These are phyloP conservation scores for Apostichopus parvimensis DNA, from an alignment of 35 echinoderm and acorn worm species.

Conservation along the genomic window DNA sequence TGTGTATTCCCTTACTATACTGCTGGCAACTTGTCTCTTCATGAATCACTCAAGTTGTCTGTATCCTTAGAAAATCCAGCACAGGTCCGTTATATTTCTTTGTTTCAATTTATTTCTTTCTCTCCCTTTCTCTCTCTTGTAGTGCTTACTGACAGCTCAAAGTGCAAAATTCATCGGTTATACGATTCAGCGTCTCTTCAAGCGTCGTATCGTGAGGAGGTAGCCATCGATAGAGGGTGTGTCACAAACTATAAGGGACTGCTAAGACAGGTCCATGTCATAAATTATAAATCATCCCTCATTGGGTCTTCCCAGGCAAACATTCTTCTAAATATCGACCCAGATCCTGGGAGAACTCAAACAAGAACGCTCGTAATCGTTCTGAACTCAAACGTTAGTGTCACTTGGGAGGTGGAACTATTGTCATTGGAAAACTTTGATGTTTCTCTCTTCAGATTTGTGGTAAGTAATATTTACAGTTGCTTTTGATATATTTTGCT, in stretches of 20 bases:
- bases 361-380: conserved; percentile 23
- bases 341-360: neutral
- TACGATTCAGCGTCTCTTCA: conserved; percentile 29
- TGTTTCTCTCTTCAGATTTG: conserved; percentile 29
- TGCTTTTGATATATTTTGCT: too few species aligned
- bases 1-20: too few species aligned
- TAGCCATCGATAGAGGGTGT: neutral
- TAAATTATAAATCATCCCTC: conserved; percentile 23
- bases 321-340: conserved; percentile 29
- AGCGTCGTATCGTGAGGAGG: conserved; percentile 10
- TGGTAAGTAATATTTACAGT: conserved; percentile 4
- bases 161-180: neutral
- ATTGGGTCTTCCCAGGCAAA: neutral
- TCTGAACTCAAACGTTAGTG: conserved; percentile 24
- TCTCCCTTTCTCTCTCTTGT: neutral
- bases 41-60: too few species aligned
- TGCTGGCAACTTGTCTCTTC: too few species aligned
- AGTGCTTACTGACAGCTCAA: conserved; percentile 1
- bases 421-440: conserved; percentile 1
- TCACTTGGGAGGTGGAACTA: conserved; percentile 9
- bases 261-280: conserved; percentile 1
- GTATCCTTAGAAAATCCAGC: too few species aligned
- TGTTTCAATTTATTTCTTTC: neutral
- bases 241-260: conserved; percentile 22
- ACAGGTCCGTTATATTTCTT: too few species aligned